phyloP scores from a whole-genome alignment of 2,797 vertebrate genomes.

The Channallabes apus region DNA sequence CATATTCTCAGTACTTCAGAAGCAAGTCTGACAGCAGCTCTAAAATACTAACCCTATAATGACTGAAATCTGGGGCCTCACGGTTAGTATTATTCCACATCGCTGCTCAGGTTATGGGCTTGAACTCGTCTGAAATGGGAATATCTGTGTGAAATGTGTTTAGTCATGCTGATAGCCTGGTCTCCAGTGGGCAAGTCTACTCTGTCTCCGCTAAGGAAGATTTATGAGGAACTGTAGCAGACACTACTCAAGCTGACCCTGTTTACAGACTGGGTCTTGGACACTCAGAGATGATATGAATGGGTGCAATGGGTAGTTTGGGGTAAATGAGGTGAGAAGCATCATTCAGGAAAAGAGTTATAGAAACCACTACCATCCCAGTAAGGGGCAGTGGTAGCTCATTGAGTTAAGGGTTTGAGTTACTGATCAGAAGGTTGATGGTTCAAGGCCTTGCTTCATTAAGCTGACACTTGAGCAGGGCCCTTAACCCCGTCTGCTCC shows the following conservation, averaged over 20 bases:
- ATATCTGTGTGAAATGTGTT: conserved; percentile 30
- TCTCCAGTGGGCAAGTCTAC: conserved; percentile 3
- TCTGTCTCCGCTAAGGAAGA: conserved; percentile 13
- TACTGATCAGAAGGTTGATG: too few species aligned
- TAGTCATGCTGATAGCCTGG: conserved; percentile 30
- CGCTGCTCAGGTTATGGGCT: conserved; percentile 21
- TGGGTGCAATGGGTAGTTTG: neutral
- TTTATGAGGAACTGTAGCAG: conserved; percentile 13
- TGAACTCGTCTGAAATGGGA: conserved; percentile 26
- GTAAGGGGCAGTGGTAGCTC: too few species aligned
- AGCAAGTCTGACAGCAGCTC: neutral
- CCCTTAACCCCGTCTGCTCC: too few species aligned
- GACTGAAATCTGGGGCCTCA: neutral
- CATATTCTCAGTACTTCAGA: neutral
- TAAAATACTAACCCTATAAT: conserved; percentile 18
- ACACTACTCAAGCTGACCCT: neutral
- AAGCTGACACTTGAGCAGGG: too few species aligned
- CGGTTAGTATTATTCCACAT: conserved; percentile 16
- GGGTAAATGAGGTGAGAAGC: neutral
- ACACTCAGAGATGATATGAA: neutral
- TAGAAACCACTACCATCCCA: neutral
- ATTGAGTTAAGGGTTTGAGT: too few species aligned
- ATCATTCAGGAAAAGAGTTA: neutral
- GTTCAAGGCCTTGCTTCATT: too few species aligned
- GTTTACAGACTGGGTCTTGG: conserved; percentile 13